These are phyloP conservation scores for Brachynemurus nebulosus DNA, from an alignment of 2,888 invertebrate genomes.

Conservation along the genomic window DNA sequence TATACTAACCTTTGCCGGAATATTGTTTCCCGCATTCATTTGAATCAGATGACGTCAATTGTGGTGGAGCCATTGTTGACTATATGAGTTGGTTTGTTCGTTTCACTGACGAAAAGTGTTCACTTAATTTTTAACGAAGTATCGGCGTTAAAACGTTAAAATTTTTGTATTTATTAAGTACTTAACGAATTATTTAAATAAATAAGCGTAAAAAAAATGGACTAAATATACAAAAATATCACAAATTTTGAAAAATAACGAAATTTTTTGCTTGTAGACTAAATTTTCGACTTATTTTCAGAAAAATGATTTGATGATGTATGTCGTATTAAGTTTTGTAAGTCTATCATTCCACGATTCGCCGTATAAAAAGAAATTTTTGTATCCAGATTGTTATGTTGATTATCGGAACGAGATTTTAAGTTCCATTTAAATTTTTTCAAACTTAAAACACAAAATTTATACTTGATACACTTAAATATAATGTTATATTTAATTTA, in stretches of 20 bases:
- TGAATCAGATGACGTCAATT: neutral
- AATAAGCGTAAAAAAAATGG: neutral
- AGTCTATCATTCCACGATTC: constrained; percentile 54
- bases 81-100: neutral
- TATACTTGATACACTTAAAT: neutral
- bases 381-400: constrained; percentile 42
- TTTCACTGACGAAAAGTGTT: too few relatives aligned
- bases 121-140: too few relatives aligned
- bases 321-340: constrained; percentile 59
- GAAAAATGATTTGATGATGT: constrained; percentile 67
- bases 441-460: neutral
- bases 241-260: neutral
- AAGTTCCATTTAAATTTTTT: neutral
- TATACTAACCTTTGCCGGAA: neutral
- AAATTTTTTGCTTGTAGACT: neutral
- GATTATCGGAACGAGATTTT: too few relatives aligned
- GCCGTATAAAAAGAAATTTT: constrained; percentile 41
- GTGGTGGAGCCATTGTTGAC: constrained; percentile 10
- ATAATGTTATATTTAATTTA: neutral
- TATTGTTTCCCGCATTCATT: neutral
- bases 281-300: constrained; percentile 31
- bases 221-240: neutral
- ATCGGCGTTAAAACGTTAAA: too few relatives aligned
- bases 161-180: neutral
- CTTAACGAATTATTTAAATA: neutral